Conservation (phyloP, 2,888 invertebrate genomes). For the Meghimatium bilineatum region DNA sequence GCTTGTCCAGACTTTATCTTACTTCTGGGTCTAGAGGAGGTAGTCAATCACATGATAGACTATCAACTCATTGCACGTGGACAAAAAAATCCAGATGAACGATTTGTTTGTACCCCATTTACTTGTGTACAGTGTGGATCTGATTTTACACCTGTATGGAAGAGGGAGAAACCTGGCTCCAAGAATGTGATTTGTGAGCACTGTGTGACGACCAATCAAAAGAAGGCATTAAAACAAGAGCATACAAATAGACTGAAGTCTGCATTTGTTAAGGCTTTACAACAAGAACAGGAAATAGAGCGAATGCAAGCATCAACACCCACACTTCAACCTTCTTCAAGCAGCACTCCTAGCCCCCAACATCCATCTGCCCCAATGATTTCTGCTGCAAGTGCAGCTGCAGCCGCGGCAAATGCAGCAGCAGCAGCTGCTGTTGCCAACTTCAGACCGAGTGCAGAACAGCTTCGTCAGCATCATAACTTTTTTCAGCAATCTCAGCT, state of each 20-base stretch:
- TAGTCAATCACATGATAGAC: slow-evolving; percentile 84
- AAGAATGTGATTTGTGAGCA: slow-evolving; percentile 96
- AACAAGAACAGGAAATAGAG: slow-evolving; percentile 98
- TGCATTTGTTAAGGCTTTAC: slow-evolving; percentile 97
- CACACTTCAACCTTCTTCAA: slow-evolving; percentile 42
- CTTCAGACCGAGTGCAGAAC: slow-evolving; percentile 70
- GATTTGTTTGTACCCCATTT: slow-evolving; percentile 84
- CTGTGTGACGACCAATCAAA: slow-evolving; percentile 97
- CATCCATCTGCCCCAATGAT: slow-evolving; percentile 46
- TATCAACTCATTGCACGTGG: slow-evolving; percentile 70
- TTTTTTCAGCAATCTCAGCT: slow-evolving; percentile 74
- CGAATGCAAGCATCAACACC: slow-evolving; percentile 71
- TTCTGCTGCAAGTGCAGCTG: slow-evolving; percentile 62
- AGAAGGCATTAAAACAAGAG: slow-evolving; percentile 97
- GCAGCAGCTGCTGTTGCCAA: slow-evolving; percentile 62
- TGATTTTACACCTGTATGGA: slow-evolving; percentile 99
- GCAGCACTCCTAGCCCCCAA: slow-evolving; percentile 35
- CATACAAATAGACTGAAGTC: slow-evolving; percentile 98
- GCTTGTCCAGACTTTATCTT: slow-evolving; percentile 98
- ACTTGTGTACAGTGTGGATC: slow-evolving; percentile 98
- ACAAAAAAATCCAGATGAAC: slow-evolving; percentile 73
- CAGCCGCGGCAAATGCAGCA: slow-evolving; percentile 61
- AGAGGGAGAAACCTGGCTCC: slow-evolving; percentile 88
- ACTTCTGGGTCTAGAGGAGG: slow-evolving; percentile 94
- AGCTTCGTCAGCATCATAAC: slow-evolving; percentile 72